Conservation (phyloP, 2,113 vertebrate species). For the Trochalopteron elliotii region DNA sequence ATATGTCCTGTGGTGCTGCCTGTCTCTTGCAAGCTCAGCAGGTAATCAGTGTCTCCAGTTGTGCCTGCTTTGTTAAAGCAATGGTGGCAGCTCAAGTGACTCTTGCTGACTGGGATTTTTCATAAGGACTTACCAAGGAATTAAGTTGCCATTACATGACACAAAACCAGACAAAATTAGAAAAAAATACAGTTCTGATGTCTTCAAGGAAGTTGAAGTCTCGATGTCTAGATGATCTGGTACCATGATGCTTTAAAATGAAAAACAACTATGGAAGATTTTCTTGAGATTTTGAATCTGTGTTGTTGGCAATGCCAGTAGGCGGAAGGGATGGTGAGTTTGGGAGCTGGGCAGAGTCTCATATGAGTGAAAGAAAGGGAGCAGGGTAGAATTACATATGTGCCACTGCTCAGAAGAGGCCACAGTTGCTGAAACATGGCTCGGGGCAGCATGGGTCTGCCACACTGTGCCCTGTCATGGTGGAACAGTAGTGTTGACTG, state of each 20-base stretch:
- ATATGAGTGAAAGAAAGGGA: not conserved
- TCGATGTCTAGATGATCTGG: not conserved
- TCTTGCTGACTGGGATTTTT: not conserved
- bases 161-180: not conserved
- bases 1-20: not conserved
- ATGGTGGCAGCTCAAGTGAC: not conserved
- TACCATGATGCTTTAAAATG: not conserved
- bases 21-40: not conserved
- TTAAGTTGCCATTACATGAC: not conserved
- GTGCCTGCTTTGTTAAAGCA: not conserved
- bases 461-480: not conserved
- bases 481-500: not conserved
- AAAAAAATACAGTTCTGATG: not conserved
- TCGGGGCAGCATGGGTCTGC: fast-evolving
- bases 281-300: not conserved
- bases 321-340: not conserved
- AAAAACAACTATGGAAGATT: not conserved
- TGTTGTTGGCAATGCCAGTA: not conserved
- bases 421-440: not conserved
- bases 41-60: not conserved
- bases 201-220: not conserved
- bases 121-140: not conserved
- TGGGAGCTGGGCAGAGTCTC: not conserved
- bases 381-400: fast-evolving
- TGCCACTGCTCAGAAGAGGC: not conserved